Evolutionary conservation across 64 coral and sea anemone species (phyloP).

Genomic region (Stylophora pistillata): DNA sequence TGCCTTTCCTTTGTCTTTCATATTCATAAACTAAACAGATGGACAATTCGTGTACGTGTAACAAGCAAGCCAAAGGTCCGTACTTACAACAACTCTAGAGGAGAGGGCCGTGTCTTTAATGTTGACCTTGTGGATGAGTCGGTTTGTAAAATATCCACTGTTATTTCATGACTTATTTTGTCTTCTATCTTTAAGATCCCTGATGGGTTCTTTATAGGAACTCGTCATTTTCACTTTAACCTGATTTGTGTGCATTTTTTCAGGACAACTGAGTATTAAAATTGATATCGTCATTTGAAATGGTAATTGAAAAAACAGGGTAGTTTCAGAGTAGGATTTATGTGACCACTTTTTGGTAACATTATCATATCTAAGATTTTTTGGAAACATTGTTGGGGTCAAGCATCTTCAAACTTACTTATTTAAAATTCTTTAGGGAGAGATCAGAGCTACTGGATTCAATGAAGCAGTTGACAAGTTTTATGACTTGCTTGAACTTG

Average conservation of each 20-base stretch:
- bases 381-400: background rate
- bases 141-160: conserved; percentile 24
- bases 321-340: no score
- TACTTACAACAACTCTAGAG: conserved; percentile 89
- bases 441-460: conserved; percentile 95
- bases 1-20: background rate
- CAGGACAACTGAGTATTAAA: no score
- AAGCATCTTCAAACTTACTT: background rate
- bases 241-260: no score
- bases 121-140: conserved; percentile 97
- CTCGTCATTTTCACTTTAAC: background rate
- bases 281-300: no score
- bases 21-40: conserved; percentile 40
- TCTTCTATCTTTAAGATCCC: no score
- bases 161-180: background rate
- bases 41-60: conserved; percentile 91
- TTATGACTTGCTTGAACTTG: conserved; percentile 80
- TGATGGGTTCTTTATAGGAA: no score
- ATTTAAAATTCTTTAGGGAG: conserved; percentile 66
- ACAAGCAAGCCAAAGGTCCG: conserved; percentile 75
- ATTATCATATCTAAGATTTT: no score
- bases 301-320: no score
- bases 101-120: conserved; percentile 89
- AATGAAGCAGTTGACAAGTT: conserved; percentile 96
- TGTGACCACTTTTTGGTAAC: no score